These are phyloP conservation scores for Drosophila niveifrons DNA, from an alignment of 2,888 invertebrate species.

Conservation along the genomic window DNA sequence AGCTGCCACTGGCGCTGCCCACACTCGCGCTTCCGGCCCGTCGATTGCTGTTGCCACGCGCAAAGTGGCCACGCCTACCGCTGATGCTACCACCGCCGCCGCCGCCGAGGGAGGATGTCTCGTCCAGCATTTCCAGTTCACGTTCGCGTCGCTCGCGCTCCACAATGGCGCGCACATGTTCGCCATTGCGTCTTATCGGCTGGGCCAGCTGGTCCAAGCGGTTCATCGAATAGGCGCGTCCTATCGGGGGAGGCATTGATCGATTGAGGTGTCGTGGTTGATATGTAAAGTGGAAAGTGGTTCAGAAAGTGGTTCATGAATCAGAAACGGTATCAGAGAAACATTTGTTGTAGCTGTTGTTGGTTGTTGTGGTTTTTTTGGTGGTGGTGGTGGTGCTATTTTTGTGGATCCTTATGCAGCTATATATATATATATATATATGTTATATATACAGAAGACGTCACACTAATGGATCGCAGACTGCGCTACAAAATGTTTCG, in stretches of 20 bases:
- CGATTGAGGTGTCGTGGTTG: constrained; percentile 38
- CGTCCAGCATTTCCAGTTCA: constrained; percentile 83
- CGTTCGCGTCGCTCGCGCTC: constrained; percentile 85
- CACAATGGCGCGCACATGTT: constrained; percentile 85
- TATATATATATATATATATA: constrained; percentile 33
- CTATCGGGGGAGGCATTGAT: constrained; percentile 84
- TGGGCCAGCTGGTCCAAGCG: constrained; percentile 94
- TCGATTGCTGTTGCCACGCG: constrained; percentile 21
- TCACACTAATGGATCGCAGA: constrained; percentile 51
- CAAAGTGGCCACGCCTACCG: constrained; percentile 36
- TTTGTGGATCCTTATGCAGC: constrained; percentile 59
- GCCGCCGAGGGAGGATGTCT: constrained; percentile 82
- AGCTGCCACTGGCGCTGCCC: constrained; percentile 55
- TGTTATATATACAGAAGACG: constrained; percentile 52
- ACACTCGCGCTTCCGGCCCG: constrained; percentile 44
- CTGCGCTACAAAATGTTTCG: constrained; percentile 45
- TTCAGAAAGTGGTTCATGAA: constrained; percentile 70
- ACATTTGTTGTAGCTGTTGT: constrained; percentile 36
- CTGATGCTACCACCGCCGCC: constrained; percentile 49
- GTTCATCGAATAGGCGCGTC: constrained; percentile 97
- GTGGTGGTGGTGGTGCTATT: constrained; percentile 38
- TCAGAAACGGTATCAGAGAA: constrained; percentile 52
- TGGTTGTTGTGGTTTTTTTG: constrained; percentile 20
- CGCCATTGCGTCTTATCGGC: constrained; percentile 88
- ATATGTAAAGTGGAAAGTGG: constrained; percentile 70